phyloP scores from a whole-genome alignment of 2,797 vertebrate genomes.

The Lutra lutra region DNA sequence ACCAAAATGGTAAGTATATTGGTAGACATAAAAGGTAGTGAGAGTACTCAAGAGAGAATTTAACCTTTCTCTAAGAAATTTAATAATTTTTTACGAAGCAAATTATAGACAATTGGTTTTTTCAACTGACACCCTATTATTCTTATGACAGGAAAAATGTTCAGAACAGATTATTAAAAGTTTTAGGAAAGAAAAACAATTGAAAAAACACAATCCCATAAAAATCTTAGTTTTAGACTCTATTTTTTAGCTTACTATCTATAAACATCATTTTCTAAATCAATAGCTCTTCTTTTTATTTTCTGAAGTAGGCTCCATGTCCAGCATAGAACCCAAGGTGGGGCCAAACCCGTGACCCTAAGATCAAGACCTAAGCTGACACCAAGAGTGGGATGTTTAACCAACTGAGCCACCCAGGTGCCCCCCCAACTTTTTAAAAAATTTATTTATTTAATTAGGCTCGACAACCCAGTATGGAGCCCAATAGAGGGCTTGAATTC shows the following conservation, averaged over 20 bases:
- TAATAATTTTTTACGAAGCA: conserved; percentile 8
- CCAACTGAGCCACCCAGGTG: too few relatives aligned
- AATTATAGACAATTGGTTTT: conserved; percentile 21
- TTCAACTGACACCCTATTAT: background rate
- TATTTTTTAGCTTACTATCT: conserved; percentile 19
- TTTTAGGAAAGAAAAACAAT: conserved; percentile 10
- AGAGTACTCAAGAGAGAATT: background rate
- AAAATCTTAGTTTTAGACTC: conserved; percentile 37
- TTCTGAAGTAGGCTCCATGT: background rate
- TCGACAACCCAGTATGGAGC: too few relatives aligned
- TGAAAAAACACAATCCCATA: conserved; percentile 12
- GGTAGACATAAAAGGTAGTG: background rate
- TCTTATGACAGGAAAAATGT: background rate
- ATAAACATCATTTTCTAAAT: background rate
- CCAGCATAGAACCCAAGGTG: background rate
- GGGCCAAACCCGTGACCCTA: background rate
- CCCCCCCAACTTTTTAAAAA: too few relatives aligned
- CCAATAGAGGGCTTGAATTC: background rate
- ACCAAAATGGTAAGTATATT: background rate
- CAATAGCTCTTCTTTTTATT: background rate
- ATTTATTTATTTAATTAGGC: too few relatives aligned
- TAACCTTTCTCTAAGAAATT: conserved; percentile 35
- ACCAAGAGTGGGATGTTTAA: too few relatives aligned
- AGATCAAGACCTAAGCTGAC: background rate
- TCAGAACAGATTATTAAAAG: background rate